Evolutionary conservation across 2,113 vertebrate species (phyloP).

Genomic region (Nestor notabilis): DNA sequence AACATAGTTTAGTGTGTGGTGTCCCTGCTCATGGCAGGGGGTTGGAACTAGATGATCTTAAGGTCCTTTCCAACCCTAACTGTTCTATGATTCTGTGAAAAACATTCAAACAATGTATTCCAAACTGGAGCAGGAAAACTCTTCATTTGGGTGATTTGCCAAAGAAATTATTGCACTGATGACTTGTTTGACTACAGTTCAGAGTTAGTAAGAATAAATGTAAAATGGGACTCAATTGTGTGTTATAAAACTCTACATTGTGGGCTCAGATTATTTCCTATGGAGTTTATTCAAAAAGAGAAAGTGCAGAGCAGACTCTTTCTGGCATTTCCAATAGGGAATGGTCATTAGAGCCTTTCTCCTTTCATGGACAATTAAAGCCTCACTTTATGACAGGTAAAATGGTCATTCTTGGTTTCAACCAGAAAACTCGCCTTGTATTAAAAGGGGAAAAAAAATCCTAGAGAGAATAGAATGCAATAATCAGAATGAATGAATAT

Average conservation of each 20-base stretch:
- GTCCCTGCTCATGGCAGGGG: too few species aligned
- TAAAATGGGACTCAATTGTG: background rate
- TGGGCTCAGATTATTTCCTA: background rate
- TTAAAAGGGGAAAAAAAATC: background rate
- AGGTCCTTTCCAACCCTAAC: too few species aligned
- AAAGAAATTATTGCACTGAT: background rate
- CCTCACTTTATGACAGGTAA: background rate
- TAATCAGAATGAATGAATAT: background rate
- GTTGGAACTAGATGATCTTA: too few species aligned
- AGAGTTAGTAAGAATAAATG: background rate
- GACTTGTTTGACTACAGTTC: background rate
- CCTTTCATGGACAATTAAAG: constrained; percentile 4
- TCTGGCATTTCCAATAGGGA: background rate
- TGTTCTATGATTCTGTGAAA: too few species aligned
- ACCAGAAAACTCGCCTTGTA: background rate
- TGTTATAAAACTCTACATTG: background rate
- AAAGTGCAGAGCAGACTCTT: background rate
- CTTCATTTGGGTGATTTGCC: background rate
- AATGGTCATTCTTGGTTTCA: background rate
- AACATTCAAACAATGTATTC: background rate
- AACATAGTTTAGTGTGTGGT: too few species aligned
- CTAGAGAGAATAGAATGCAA: background rate
- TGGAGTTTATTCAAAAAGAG: background rate
- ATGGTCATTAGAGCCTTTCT: background rate
- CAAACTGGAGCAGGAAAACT: background rate